Base-by-base conservation (phyloP, 35 echinoderm and acorn worm species). In the Heliocidaris erythrogramma region DNA sequence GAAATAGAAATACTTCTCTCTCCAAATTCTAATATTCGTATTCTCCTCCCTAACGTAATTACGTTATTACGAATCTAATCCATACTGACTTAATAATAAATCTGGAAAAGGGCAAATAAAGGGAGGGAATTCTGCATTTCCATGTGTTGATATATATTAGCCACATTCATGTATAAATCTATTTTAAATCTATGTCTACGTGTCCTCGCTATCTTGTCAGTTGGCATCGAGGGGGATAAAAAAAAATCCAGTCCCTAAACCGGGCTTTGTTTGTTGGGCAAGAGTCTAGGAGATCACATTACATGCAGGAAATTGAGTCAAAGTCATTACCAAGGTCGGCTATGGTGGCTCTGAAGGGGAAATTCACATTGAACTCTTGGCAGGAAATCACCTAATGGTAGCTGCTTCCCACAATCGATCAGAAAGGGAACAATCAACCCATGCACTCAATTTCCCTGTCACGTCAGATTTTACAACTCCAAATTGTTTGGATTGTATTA, bases 281-380 rank as follows among this genome's bases (percentile, higher is more conserved):
- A 24, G 65, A 78, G 65, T 21, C 65, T 78, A 27, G 65, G 17
- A 78, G 65, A 78, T 78, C 65, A 78, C 65, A 78, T 78, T 78
- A 29, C 65, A 7, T 4, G 27, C 65, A 78, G 65, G 65, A 78
- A 78, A 78, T 78, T 78, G 27, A 78, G 18, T 78, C 17, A 7
- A 78, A 78, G 65, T 78, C 65, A 78, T 78, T 78, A 78, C 65
- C 65, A 78, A 78, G 65, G 65, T 78, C 65, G 65, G 61, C 21
- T 78, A 78, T 78, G 65, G 65, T 78, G 65, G 21, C 65, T 78
- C 65, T 27, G 65, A 78, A 78, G 65, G 65, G 65, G 21, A 78
- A 78, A 78, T 78, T 78, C 65, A 78, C 65, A 78, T 78, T 78
- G 65, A 78, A 78, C 65, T 21, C 65, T 0, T 78, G 21, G 21